Conservation (phyloP, 2,113 vertebrate species). For the Gadus chalcogrammus region DNA sequence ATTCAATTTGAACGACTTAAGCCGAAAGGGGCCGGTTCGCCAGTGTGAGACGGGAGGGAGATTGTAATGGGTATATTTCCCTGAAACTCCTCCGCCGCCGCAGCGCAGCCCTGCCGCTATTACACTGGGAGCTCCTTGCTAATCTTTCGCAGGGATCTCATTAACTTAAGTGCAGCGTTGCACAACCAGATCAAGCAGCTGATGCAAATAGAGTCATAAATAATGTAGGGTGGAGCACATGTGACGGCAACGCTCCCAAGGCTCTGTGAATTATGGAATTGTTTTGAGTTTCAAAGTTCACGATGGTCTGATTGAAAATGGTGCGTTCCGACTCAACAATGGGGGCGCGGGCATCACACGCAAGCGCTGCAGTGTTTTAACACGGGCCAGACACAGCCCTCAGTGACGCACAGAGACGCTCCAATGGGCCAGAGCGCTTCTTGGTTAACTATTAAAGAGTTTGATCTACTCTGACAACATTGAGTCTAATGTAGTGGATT, state of each 20-base stretch:
- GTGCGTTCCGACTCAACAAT: no score
- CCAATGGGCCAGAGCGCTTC: no score
- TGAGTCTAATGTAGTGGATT: no score
- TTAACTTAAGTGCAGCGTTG: constrained; percentile 48
- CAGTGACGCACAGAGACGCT: no score
- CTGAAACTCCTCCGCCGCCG: no score
- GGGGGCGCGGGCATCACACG: no score
- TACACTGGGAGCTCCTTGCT: constrained; percentile 24
- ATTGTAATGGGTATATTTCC: constrained; percentile 24
- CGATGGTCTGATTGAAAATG: constrained; percentile 11
- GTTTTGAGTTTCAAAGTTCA: constrained; percentile 23
- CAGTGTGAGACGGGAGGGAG: neutral
- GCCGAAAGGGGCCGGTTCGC: constrained; percentile 16
- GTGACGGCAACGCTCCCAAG: constrained; percentile 11
- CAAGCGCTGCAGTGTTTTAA: no score
- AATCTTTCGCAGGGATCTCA: constrained; percentile 51
- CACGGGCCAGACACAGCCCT: no score
- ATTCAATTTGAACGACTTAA: constrained; percentile 19
- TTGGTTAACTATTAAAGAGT: no score
- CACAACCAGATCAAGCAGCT: constrained; percentile 27
- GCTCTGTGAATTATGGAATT: constrained; percentile 29
- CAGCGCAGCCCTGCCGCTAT: constrained; percentile 16
- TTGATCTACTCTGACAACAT: no score
- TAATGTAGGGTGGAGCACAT: constrained; percentile 23
- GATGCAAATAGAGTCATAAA: constrained; percentile 47